Evolutionary conservation across 2,888 invertebrate species (phyloP).

Genomic region (Seira ritae): DNA sequence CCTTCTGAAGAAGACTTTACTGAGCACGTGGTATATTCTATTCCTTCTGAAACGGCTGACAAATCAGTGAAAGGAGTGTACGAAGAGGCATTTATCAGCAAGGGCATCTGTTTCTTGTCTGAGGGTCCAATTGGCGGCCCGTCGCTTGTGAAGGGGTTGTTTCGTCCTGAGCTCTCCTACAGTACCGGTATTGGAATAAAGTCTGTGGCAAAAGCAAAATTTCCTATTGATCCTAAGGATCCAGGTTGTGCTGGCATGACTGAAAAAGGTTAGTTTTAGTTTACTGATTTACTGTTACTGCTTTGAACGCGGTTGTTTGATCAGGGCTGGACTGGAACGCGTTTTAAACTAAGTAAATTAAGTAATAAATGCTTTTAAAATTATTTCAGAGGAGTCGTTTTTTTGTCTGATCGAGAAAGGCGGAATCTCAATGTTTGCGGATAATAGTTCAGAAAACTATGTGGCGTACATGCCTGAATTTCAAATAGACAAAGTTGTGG

Average conservation of each 20-base stretch:
- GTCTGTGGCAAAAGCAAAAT: slow-evolving; percentile 64
- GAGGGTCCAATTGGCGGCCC: slow-evolving; percentile 71
- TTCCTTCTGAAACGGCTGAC: neutral
- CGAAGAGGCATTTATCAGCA: slow-evolving; percentile 68
- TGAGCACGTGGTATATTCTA: slow-evolving; percentile 56
- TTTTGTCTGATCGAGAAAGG: slow-evolving; percentile 71
- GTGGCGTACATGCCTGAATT: slow-evolving; percentile 71
- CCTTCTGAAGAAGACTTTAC: slow-evolving; percentile 63
- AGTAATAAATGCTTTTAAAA: neutral
- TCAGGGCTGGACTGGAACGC: too few species aligned
- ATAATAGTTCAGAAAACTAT: slow-evolving; percentile 69
- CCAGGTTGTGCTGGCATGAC: too few species aligned
- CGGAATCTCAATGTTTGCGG: slow-evolving; percentile 70
- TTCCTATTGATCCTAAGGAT: slow-evolving; percentile 42
- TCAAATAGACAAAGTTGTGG: slow-evolving; percentile 67
- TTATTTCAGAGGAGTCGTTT: slow-evolving; percentile 44
- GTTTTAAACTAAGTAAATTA: too few species aligned
- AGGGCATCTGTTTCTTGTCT: slow-evolving; percentile 68
- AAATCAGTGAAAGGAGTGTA: slow-evolving; percentile 21
- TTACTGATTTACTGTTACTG: too few species aligned
- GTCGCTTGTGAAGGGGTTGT: slow-evolving; percentile 69
- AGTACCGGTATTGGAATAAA: slow-evolving; percentile 70
- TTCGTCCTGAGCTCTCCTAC: slow-evolving; percentile 70
- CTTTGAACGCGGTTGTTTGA: too few species aligned
- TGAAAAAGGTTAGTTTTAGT: too few species aligned